Percentiles rank a stretch among this genome's conserved stretches.
phyloP scores from a whole-genome alignment of 2,113 vertebrate species.

The Pao palembangensis region DNA sequence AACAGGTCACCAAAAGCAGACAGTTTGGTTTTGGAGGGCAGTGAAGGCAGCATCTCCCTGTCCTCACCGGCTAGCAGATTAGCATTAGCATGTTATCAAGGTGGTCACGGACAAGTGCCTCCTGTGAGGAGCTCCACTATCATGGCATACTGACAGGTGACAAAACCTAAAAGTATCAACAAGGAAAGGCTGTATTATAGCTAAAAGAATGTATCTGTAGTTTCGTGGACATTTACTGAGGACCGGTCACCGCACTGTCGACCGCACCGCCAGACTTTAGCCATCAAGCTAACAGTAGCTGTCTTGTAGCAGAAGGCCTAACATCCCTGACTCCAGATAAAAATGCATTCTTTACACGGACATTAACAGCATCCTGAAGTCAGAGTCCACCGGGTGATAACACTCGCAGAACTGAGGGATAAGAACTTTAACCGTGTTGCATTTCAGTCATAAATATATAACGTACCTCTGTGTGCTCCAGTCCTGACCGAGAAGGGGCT shows the following conservation, averaged over 20 bases:
- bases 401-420: no score
- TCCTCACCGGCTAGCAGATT: conserved; percentile 36
- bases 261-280: conserved; percentile 42
- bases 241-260: conserved; percentile 1
- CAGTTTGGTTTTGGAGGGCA: conserved; percentile 3
- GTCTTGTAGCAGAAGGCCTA: conserved; percentile 40
- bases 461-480: conserved; percentile 57
- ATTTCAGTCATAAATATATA: not conserved
- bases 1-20: not conserved
- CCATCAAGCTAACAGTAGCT: conserved; percentile 40
- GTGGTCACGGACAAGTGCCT: conserved; percentile 19
- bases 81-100: conserved; percentile 50
- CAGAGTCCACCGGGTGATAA: not conserved
- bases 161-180: not conserved
- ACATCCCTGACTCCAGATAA: conserved; percentile 29
- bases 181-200: not conserved
- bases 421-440: not conserved
- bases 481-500: conserved; percentile 50
- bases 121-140: not conserved
- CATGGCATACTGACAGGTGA: not conserved
- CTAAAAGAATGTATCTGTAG: not conserved
- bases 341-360: not conserved
- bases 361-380: not conserved
- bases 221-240: not conserved
- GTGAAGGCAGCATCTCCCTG: conserved; percentile 38